Evolutionary conservation across 1,140 invertebrate species (phyloP).

Genomic region (Papilio polyxenes): DNA sequence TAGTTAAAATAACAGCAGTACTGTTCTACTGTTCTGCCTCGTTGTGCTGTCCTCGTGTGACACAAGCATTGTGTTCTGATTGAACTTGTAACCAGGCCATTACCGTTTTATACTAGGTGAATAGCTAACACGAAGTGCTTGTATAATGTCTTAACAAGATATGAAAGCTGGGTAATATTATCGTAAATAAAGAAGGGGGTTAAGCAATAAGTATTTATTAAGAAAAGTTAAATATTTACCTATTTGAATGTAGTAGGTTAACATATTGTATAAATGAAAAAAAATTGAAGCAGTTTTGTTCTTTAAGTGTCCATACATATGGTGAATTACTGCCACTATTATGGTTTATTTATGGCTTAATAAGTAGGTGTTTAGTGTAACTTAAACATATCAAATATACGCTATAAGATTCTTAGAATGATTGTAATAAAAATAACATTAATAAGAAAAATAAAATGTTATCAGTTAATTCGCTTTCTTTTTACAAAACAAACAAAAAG

Average conservation of each 20-base stretch:
- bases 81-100: conserved; percentile 8
- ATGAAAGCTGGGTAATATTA: background rate
- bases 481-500: background rate
- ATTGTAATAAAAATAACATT: background rate
- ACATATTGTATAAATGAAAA: background rate
- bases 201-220: background rate
- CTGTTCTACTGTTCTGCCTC: background rate
- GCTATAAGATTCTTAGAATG: background rate
- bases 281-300: background rate
- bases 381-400: no score
- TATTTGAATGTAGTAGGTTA: no score
- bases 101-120: background rate
- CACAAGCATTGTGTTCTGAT: background rate
- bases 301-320: no score
- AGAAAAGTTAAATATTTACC: background rate
- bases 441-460: background rate
- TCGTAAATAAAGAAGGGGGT: background rate
- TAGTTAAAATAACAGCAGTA: background rate
- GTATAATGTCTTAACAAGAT: conserved; percentile 6
- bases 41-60: background rate
- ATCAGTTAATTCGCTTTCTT: background rate
- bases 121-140: background rate
- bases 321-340: no score
- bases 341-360: no score
- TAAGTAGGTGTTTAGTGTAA: no score